Evolutionary conservation across 2,888 invertebrate genomes (phyloP), one percentile per base, ranked within the genome.

Genomic region (Epirrhoe tristata): DNA sequence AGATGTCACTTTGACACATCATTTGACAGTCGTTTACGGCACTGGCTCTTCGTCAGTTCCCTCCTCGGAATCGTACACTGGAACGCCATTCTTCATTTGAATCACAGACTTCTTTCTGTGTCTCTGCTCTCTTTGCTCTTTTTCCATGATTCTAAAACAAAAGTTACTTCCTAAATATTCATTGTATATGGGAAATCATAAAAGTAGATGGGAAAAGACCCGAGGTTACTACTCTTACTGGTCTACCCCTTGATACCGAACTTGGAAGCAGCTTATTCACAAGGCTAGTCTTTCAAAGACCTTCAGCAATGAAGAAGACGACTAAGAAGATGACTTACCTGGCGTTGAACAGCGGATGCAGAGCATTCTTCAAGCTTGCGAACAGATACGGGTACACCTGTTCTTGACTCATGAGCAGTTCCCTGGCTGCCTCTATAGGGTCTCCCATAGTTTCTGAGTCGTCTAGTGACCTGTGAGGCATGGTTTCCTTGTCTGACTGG

Each of bases 341-440:
- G 69, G 95, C 94, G 73, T 95, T 95, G 79, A 97, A 95, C 58
- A 97, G 90, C 0, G 97, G 97, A 76, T 96, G 95, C 71, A 98
- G 86, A n/a, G 97, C 97, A 24, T 95, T 94, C 81, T 96, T 95
- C 67, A 98, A 89, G 73, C 96, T 97, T 79, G 94, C 92, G 83
- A 96, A 98, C 46, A 98, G 87, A 57, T 95, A 95, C 0, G 98
- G 98, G 79, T 97, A 96, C 14, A 95, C 81, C 7, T 96, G 94
- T 84, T 98, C 98, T 74, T 97, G 97, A 65, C 95, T 94, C 0
- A 95, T 95, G 50, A 98, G 91, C 61, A 97, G 85, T 73, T 82
- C 83, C 0, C 84, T 82, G 0, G 88, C 91, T 7, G 85, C 77
- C 1, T 77, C 81, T 34, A 90, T 68, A 0, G 90, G 87, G 48